Conservation (phyloP, 2,113 vertebrate genomes). For the Plecturocebus donacophilus region DNA sequence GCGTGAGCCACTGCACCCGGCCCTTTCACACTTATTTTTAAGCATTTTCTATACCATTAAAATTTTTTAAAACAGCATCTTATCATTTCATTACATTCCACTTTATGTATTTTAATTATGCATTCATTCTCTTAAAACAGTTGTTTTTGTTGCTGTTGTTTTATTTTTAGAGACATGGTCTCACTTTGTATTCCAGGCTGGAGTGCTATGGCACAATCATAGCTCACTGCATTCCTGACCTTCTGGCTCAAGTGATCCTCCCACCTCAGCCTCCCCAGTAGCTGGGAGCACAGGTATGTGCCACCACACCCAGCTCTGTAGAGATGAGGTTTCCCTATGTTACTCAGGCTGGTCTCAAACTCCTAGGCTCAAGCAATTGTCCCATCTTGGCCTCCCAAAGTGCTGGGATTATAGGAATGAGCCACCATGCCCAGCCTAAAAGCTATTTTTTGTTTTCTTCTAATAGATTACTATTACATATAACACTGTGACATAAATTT, state of each 20-base stretch:
- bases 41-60: neutral
- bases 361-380: neutral
- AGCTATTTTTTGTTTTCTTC: neutral
- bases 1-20: no score
- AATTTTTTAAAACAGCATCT: neutral
- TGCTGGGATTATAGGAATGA: neutral
- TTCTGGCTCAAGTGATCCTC: neutral
- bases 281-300: neutral
- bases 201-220: neutral
- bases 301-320: neutral
- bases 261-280: neutral
- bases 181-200: neutral
- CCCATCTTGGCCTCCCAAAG: neutral
- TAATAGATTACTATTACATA: neutral
- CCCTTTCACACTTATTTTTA: neutral
- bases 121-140: neutral
- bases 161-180: neutral
- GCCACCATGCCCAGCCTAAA: neutral
- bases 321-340: neutral
- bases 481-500: neutral
- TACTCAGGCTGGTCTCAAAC: neutral
- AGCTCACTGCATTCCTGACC: neutral
- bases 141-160: neutral
- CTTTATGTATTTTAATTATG: neutral
- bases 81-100: neutral